A percentile compares a stretch with the other conserved stretches of the same genome.
Conservation (phyloP, 2,113 vertebrate species). For the Damaliscus lunatus region DNA sequence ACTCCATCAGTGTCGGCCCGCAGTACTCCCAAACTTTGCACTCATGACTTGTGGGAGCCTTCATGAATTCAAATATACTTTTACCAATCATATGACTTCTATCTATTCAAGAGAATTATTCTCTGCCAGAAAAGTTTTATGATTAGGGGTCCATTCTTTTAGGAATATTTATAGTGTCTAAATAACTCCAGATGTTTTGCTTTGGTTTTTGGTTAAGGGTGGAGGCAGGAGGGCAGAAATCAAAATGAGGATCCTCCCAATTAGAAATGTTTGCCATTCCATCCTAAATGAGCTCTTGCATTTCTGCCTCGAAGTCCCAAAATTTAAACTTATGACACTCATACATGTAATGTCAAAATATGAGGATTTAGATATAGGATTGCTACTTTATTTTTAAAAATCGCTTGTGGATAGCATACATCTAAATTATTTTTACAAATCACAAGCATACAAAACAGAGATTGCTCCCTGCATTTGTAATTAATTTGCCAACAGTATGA, state of each 20-base stretch:
- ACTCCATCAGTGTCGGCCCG: background rate
- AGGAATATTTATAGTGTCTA: conserved; percentile 26
- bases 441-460: conserved; percentile 33
- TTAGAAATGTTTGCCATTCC: conserved; percentile 26
- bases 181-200: conserved; percentile 46
- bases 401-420: background rate
- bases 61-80: conserved; percentile 32
- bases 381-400: background rate
- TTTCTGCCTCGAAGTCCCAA: conserved; percentile 1
- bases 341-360: background rate
- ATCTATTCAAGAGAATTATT: conserved; percentile 19
- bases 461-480: conserved; percentile 40
- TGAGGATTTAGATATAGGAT: background rate
- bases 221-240: conserved; percentile 9
- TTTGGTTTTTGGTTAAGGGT: conserved; percentile 28
- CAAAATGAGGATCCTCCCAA: background rate
- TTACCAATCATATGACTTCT: background rate
- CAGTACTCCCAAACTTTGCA: background rate
- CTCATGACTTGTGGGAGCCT: background rate
- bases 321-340: conserved; percentile 49
- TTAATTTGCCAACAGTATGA: conserved; percentile 36
- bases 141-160: conserved; percentile 27
- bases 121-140: conserved; percentile 41
- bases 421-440: conserved; percentile 53
- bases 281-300: conserved; percentile 12